Base-by-base conservation (phyloP, 2,888 invertebrate genomes). In the Noctua comes region DNA sequence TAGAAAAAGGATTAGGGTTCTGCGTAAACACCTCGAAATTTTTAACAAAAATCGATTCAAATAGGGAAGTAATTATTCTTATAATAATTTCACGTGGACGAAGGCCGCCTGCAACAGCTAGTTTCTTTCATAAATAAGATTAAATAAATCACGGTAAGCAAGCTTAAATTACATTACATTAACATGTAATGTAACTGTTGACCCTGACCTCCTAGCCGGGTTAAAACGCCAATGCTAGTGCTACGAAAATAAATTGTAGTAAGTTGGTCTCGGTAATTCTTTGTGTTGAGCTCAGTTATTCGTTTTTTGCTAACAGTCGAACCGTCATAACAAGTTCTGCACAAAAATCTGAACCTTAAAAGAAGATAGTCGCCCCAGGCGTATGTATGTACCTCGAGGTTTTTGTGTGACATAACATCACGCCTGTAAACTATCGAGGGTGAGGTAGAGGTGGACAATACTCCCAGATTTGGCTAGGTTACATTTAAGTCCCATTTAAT, bases 141-240 rank as follows among this genome's bases (percentile, higher is more conserved):
- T 8, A 21, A 54, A 51, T 40, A 36, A 51, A 71, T 64, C 59
- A 59, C 65, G 21, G 40, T 62, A 48, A 65, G 16, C 21, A 69
- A 13, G 66, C 7, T 64, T 16, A 66, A 72, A 66, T 48, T 68
- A 54, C 24, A 16, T 70, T 64, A 64, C 24, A 21, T 48, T 68
- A 54, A 27, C 48, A 18, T 73, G 51, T 59, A 69, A 69, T 86
- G 64, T 73, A 48, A 65, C 40, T 40, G 46, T 16, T 16, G 76
- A 65, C 88, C 86, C 59, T 85, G 88, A 78, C 71, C 75, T 54
- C 66, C 69, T 71, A 57, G 54, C 65, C 59, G 36, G 76, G 68
- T 75, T 77, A 70, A 80, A 87, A 88, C 80, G 86, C 73, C 88
- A 88, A 81, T 86, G 75, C n/a, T 73, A 54, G 46, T 64, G 27